These are phyloP conservation scores for Cynocephalus volans DNA, from an alignment of 2,113 vertebrate species.

Conservation along the genomic window DNA sequence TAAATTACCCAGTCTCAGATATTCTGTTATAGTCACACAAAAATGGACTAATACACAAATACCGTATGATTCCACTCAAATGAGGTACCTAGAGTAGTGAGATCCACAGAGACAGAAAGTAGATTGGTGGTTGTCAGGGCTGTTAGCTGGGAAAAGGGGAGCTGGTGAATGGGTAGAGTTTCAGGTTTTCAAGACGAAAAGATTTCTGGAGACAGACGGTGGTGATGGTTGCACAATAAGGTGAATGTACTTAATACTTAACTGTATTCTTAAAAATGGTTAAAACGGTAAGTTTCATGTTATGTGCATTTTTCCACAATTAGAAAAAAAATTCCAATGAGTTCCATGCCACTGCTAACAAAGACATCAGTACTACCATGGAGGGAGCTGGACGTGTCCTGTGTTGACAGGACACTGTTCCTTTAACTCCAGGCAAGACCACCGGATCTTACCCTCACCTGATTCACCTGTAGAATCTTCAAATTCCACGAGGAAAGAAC, in stretches of 20 bases:
- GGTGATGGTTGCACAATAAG: too few species aligned
- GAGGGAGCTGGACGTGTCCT: not conserved
- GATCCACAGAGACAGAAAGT: not conserved
- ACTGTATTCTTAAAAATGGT: too few species aligned
- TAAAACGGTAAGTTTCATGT: not conserved
- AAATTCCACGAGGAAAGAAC: conserved; percentile 98
- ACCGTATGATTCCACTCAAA: not conserved
- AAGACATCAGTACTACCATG: not conserved
- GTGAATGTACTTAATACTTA: too few species aligned
- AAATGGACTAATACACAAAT: too few species aligned
- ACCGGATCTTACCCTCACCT: conserved; percentile 89
- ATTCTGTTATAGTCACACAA: too few species aligned
- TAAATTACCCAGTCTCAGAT: too few species aligned
- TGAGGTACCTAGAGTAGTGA: not conserved
- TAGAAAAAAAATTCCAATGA: not conserved
- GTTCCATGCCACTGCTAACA: not conserved
- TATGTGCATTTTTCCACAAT: not conserved
- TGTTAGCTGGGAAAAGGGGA: not conserved
- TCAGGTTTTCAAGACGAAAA: not conserved
- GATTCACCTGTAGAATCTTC: conserved; percentile 96
- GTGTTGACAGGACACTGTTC: not conserved
- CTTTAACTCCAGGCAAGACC: not conserved
- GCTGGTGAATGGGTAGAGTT: not conserved
- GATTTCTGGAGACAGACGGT: too few species aligned
- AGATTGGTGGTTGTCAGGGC: not conserved